Percentiles rank a stretch among this genome's conserved stretches.
Evolutionary conservation across 1,140 invertebrate genomes (phyloP).

Genomic region (Hycleus cichorii): DNA sequence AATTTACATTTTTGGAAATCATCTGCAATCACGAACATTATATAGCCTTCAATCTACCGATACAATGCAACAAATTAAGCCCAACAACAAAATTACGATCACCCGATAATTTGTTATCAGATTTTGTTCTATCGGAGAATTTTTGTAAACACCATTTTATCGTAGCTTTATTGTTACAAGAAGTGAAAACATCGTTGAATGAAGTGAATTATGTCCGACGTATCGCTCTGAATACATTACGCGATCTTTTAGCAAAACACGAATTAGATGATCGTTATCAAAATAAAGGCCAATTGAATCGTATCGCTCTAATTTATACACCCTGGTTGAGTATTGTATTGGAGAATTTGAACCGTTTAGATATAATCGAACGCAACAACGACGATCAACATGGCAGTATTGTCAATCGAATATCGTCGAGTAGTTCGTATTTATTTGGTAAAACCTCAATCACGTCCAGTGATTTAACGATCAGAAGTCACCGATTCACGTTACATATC

Average conservation of each 20-base stretch:
- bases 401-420: conserved; percentile 45
- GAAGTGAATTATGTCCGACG: conserved; percentile 75
- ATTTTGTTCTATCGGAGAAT: conserved; percentile 62
- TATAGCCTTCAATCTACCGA: conserved; percentile 77
- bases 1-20: conserved; percentile 79
- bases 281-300: conserved; percentile 66
- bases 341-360: conserved; percentile 67
- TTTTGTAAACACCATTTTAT: conserved; percentile 88
- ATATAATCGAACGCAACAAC: conserved; percentile 33
- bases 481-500: conserved; percentile 48
- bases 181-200: conserved; percentile 70
- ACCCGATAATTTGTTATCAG: conserved; percentile 46
- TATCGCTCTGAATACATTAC: conserved; percentile 67
- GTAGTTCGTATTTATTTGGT: conserved; percentile 35
- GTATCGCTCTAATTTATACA: conserved; percentile 83
- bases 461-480: conserved; percentile 29
- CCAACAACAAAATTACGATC: conserved; percentile 42
- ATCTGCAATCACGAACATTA: conserved; percentile 93
- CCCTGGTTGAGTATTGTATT: conserved; percentile 82
- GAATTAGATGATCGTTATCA: conserved; percentile 87
- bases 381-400: conserved; percentile 37
- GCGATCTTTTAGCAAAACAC: conserved; percentile 87
- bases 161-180: conserved; percentile 64
- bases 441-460: conserved; percentile 32
- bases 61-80: conserved; percentile 54